Evolutionary conservation across 2,888 invertebrate species (phyloP).

Genomic region (Auanema sp.): DNA sequence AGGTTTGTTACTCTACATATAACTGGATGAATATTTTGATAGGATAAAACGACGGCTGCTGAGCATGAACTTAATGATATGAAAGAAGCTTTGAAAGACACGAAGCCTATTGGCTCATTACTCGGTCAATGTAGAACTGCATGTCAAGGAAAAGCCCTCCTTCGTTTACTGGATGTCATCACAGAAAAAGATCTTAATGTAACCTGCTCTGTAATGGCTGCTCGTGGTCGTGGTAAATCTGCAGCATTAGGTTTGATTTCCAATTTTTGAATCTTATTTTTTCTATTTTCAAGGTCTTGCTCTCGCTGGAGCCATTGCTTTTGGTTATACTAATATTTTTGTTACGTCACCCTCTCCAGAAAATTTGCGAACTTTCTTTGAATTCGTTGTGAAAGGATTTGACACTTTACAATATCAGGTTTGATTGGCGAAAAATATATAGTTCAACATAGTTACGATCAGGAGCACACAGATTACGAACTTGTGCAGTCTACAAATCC

Average conservation of each 20-base stretch:
- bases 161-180: constrained; percentile 84
- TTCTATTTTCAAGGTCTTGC: constrained; percentile 70
- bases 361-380: constrained; percentile 93
- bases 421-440: too few species aligned
- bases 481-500: constrained; percentile 90
- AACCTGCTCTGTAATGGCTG: constrained; percentile 91
- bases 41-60: constrained; percentile 33
- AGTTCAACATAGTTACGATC: too few species aligned
- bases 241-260: constrained; percentile 79
- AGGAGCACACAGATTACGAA: constrained; percentile 93
- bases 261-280: constrained; percentile 2
- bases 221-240: constrained; percentile 92
- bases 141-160: constrained; percentile 45
- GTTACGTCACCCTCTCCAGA: constrained; percentile 97
- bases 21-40: neutral
- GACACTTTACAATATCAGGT: constrained; percentile 83
- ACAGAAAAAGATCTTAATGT: constrained; percentile 86
- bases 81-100: constrained; percentile 82
- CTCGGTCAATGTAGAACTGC: constrained; percentile 83
- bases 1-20: constrained; percentile 20
- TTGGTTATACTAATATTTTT: constrained; percentile 85
- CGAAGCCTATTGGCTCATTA: constrained; percentile 86
- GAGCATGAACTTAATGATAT: constrained; percentile 75
- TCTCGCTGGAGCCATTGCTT: constrained; percentile 73
- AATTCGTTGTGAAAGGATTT: constrained; percentile 87